Conservation (phyloP, 2,797 vertebrate species). For the Aldrovandia affinis region DNA sequence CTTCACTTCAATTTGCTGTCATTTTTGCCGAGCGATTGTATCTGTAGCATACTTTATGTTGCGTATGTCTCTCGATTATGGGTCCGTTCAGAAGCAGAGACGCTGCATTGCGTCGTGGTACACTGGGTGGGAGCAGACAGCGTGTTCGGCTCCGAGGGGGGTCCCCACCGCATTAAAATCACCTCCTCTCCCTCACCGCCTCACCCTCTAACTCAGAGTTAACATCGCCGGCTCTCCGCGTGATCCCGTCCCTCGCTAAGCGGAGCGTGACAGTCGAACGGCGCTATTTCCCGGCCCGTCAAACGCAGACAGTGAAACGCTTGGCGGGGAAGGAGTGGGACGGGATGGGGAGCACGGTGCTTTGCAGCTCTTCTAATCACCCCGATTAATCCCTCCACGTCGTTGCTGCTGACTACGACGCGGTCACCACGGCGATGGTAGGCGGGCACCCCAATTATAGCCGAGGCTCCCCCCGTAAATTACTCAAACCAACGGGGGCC, state of each 20-base stretch:
- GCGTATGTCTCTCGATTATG: not conserved
- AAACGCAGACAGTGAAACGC: conserved; percentile 9
- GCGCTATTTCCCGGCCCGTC: conserved; percentile 40
- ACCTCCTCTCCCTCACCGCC: conserved; percentile 12
- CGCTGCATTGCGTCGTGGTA: not conserved
- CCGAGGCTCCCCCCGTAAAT: conserved; percentile 4
- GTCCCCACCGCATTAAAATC: not conserved
- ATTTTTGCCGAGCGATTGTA: not conserved
- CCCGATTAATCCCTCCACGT: conserved; percentile 15
- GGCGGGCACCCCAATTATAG: not conserved
- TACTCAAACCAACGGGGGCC: not conserved
- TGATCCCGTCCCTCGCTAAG: conserved; percentile 42
- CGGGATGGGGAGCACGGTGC: not conserved
- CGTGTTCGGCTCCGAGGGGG: not conserved
- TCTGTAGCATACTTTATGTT: too few species aligned
- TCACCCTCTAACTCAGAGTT: conserved; percentile 27
- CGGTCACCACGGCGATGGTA: not conserved
- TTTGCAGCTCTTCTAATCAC: conserved; percentile 28
- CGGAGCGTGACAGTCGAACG: conserved; percentile 35
- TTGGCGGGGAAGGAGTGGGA: not conserved
- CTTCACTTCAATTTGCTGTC: not conserved
- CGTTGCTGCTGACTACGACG: too few species aligned
- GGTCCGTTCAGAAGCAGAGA: not conserved
- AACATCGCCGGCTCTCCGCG: conserved; percentile 28
- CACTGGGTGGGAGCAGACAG: not conserved